Evolutionary conservation across 2,797 vertebrate genomes (phyloP), one percentile per base, ranked within the genome.

Genomic region (Mus minutoides): DNA sequence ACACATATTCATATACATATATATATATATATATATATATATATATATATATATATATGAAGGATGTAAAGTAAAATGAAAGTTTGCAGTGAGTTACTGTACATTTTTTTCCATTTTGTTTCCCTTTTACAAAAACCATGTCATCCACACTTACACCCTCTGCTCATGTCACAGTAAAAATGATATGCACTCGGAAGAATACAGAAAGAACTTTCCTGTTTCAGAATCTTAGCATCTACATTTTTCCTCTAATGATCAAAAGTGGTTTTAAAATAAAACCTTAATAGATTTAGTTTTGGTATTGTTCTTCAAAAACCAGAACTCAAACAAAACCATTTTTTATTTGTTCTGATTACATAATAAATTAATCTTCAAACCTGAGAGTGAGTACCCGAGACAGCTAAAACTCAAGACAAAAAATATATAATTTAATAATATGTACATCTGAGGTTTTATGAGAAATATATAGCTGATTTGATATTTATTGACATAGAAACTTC

Each of bases 291-390:
- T 96, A 26, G 88, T 85, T 83, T 96, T 96, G 21, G 87, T 85
- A 92, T 78, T 96, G 64, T n/a, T 95, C n/a, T 95, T 95, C 77
- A 95, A 94, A 97, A 96, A 80, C 79, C 71, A 79, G 40, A 24
- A 56, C 58, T 95, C 83, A 67, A 90, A 95, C 95, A 92, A 82
- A 71, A 12, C 29, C 79, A 94, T 88, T 96, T 97, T 96, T 89
- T 79, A 31, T 60, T 88, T 37, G 34, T 87, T 95, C 60, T 88
- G 86, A 96, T 62, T 76, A 69, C 84, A 95, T 73, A 43, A 62
- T 52, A 90, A 94, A 37, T 75, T 49, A 95, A 29, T 37, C 76
- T 96, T 93, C 92, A 90, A 94, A 92, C 43, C 60, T 31, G 62
- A 88, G 43, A 73, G 46, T 85, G 21, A 58, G 43, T 62, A 26